Evolutionary conservation across 2,888 invertebrate genomes (phyloP).

Genomic region (Oligia latruncula): DNA sequence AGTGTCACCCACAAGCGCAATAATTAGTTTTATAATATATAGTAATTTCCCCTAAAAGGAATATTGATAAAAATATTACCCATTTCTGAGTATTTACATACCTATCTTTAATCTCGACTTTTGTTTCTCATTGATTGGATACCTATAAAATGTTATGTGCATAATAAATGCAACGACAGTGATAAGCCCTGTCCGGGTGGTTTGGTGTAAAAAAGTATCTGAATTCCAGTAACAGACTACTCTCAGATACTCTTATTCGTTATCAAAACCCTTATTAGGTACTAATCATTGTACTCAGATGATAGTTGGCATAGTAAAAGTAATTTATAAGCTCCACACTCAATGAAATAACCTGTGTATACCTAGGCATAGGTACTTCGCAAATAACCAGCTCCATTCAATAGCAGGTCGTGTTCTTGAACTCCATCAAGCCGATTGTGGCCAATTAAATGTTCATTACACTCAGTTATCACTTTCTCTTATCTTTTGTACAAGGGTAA

Average conservation of each 20-base stretch:
- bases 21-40: not conserved
- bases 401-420: conserved; percentile 64
- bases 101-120: not conserved
- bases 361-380: conserved; percentile 22
- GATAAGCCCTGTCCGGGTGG: conserved; percentile 11
- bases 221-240: conserved; percentile 2
- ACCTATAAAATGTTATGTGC: not conserved
- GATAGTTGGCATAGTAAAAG: too few relatives aligned
- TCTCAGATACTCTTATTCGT: not conserved
- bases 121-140: not conserved
- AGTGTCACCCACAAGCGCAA: not conserved
- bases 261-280: conserved; percentile 3
- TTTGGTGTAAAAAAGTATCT: conserved; percentile 4
- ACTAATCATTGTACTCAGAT: not conserved
- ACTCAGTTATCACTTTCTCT: conserved; percentile 63
- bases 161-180: conserved; percentile 8
- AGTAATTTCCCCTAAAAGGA: not conserved
- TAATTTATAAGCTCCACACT: conserved; percentile 13
- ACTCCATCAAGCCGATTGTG: conserved; percentile 53
- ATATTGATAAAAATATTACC: not conserved
- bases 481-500: conserved; percentile 57
- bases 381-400: conserved; percentile 53
- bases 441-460: conserved; percentile 64
- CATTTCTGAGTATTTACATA: too few relatives aligned
- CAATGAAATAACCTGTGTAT: conserved; percentile 28